Conservation (phyloP, 2,113 vertebrate species). For the Oxyura jamaicensis region DNA sequence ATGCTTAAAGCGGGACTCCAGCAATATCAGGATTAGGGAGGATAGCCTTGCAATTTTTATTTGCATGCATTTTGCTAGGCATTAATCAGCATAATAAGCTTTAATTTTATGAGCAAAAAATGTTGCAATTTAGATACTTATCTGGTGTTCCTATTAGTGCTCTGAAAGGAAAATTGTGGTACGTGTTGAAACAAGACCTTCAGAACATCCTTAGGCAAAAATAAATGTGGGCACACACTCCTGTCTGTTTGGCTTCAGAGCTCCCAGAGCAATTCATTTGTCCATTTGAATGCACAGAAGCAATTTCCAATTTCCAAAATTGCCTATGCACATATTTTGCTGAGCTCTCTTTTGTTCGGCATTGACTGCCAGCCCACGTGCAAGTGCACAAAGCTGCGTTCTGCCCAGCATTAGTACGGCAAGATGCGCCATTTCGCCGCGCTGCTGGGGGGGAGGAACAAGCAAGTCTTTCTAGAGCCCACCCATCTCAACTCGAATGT, state of each 20-base stretch:
- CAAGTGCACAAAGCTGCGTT: not conserved
- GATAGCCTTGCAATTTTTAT: not conserved
- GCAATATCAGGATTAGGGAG: not conserved
- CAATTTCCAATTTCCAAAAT: not conserved
- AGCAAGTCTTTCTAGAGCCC: not conserved
- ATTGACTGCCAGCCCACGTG: not conserved
- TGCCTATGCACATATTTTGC: not conserved
- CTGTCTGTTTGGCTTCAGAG: not conserved
- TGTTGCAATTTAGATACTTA: slow-evolving; percentile 55
- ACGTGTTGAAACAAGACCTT: slow-evolving; percentile 19
- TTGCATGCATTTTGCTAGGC: not conserved
- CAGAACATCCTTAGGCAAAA: slow-evolving; percentile 14
- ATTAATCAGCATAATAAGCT: slow-evolving; percentile 50
- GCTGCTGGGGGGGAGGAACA: accelerated
- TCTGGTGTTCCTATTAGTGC: slow-evolving; percentile 14
- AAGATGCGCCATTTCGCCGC: accelerated
- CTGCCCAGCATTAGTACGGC: not conserved
- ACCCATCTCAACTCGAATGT: accelerated
- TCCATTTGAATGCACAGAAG: not conserved
- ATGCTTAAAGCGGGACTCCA: not conserved
- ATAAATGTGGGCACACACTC: not conserved
- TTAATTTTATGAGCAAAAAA: slow-evolving; percentile 60
- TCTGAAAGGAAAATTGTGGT: not conserved
- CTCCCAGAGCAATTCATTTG: not conserved
- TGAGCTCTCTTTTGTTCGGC: not conserved